phyloP scores from a whole-genome alignment of 1,140 invertebrate species.

The Atta colombica region DNA sequence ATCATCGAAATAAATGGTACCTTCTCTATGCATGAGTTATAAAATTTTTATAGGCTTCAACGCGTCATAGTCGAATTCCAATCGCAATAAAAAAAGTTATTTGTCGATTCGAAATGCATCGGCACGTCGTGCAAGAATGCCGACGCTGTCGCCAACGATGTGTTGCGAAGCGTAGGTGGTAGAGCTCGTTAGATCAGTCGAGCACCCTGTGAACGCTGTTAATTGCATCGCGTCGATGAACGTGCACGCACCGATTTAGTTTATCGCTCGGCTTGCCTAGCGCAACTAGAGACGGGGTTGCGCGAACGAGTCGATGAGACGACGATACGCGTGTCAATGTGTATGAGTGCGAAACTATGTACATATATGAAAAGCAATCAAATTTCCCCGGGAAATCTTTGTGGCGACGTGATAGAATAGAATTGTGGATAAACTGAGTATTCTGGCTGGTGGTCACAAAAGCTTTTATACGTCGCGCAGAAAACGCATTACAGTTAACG shows the following conservation, averaged over 20 bases:
- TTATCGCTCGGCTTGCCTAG: slow-evolving; percentile 64
- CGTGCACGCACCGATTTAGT: slow-evolving; percentile 67
- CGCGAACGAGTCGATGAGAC: slow-evolving; percentile 18
- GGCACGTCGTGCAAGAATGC: not conserved
- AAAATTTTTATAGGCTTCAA: not conserved
- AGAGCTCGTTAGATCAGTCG: slow-evolving; percentile 73
- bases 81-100: slow-evolving; percentile 37
- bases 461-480: slow-evolving; percentile 40
- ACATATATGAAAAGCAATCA: slow-evolving; percentile 51
- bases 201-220: slow-evolving; percentile 69
- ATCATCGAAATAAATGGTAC: not conserved
- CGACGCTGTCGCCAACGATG: slow-evolving; percentile 36
- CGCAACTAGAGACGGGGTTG: slow-evolving; percentile 7
- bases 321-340: slow-evolving; percentile 15
- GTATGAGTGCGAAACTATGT: not conserved
- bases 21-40: not conserved
- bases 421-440: slow-evolving; percentile 49
- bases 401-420: slow-evolving; percentile 53
- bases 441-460: slow-evolving; percentile 15
- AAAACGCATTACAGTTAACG: slow-evolving; percentile 25
- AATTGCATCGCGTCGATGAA: slow-evolving; percentile 69
- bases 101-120: slow-evolving; percentile 10
- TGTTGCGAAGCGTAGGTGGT: slow-evolving; percentile 38
- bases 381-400: slow-evolving; percentile 66
- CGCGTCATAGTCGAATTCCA: not conserved